Base-by-base conservation (phyloP, 1,140 invertebrate species). In the Holotrichia oblita region DNA sequence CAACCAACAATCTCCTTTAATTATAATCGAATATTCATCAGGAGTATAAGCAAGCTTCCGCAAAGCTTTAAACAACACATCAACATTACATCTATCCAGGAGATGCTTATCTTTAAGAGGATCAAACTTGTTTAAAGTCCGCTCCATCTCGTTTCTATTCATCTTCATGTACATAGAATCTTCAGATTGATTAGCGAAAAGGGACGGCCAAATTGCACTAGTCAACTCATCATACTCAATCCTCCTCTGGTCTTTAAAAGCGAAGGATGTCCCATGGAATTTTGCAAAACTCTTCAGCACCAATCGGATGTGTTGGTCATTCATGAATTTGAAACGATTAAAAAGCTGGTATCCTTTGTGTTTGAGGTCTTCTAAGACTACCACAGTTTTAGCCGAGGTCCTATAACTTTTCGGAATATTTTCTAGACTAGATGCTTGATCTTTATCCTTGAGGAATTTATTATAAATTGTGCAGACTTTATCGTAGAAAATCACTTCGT, bases 291-390 rank as follows among this genome's bases (percentile, higher is more conserved):
- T 17, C 48, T 17, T 55, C 1, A 55, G 14, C 17, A 55, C 48
- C 14, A 55, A 17, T 17, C 17, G 2, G 12, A 55, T 55, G 6
- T 55, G 48, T 17, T 55, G n/a, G 1, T 17, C 14, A n/a, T 55
- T 17, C 48, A 55, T 55, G 14, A n/a, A 7, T 17, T 83, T 80
- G 7, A 87, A 86, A 64, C 88, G 86, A 79, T 90, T 85, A 55
- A 87, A 84, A 78, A 91, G 85, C 17, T 44, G 44, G 79, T 86
- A 91, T 0, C 87, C 87, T 10, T 79, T 48, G 0, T 80, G 55
- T 55, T 85, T 83, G 10, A 92, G 81, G 83, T 92, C 90, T 81
- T 91, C 88, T 73, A 92, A 82, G 34, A 91, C 82, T 9, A 90
- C 87, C 20, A 88, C 84, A 24, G 86, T 83, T 55, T 88, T 85